Evolutionary conservation across 2,888 invertebrate species (phyloP).

Genomic region (Bugulina stolonifera): DNA sequence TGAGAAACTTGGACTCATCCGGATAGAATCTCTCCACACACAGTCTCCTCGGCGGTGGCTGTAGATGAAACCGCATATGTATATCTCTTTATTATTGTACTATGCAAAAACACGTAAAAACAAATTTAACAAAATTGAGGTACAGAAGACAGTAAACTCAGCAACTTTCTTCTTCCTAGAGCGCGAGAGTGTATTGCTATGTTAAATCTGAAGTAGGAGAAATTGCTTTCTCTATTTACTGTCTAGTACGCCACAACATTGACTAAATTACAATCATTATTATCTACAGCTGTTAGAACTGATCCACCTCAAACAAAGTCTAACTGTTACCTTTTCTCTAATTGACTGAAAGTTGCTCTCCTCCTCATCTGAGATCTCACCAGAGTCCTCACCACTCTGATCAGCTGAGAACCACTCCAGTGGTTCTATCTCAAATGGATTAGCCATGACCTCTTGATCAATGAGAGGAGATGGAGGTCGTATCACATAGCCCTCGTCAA

Average conservation of each 20-base stretch:
- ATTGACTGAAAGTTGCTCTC: not conserved
- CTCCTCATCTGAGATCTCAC: not conserved
- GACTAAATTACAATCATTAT: too few species aligned
- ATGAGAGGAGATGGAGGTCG: constrained; percentile 42
- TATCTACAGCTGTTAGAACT: too few species aligned
- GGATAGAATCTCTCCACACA: constrained; percentile 28
- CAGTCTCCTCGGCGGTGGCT: not conserved
- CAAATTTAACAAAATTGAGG: too few species aligned
- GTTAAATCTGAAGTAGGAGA: too few species aligned
- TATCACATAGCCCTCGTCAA: constrained; percentile 52
- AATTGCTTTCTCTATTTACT: too few species aligned
- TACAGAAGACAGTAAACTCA: too few species aligned
- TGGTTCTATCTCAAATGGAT: constrained; percentile 40
- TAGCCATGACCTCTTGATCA: constrained; percentile 36
- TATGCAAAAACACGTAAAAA: too few species aligned
- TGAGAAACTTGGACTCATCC: constrained; percentile 40
- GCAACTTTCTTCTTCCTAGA: too few species aligned
- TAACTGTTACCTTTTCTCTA: not conserved
- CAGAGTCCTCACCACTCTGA: not conserved
- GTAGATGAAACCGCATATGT: too few species aligned
- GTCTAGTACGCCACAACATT: too few species aligned
- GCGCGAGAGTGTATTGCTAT: too few species aligned
- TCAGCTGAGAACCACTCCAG: constrained; percentile 18
- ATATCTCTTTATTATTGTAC: too few species aligned
- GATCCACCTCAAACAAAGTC: not conserved